A percentile compares a stretch with the other conserved stretches of the same genome.
Evolutionary conservation across 2,113 vertebrate genomes (phyloP).

Genomic region (Cyanoramphus novaezelandiae): DNA sequence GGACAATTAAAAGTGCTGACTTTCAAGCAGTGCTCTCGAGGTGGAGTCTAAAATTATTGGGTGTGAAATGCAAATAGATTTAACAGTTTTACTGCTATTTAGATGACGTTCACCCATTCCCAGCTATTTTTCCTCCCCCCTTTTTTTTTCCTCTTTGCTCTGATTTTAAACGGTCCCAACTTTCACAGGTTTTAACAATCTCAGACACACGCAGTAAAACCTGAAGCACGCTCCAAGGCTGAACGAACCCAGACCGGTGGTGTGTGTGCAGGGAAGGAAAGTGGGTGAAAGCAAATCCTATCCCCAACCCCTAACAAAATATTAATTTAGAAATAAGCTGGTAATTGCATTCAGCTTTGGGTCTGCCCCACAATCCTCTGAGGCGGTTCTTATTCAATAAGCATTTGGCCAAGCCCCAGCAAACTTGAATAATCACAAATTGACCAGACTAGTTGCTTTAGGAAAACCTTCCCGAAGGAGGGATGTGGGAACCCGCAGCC

Average conservation of each 20-base stretch:
- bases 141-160: not conserved
- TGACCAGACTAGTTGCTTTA: not conserved
- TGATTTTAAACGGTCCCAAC: not conserved
- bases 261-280: not conserved
- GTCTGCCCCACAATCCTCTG: slow-evolving; percentile 9
- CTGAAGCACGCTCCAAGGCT: not conserved
- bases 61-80: slow-evolving; percentile 77
- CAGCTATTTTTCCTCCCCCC: not conserved
- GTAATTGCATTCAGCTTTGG: slow-evolving; percentile 34
- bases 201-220: slow-evolving; percentile 18
- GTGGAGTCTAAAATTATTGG: slow-evolving; percentile 68
- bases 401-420: slow-evolving; percentile 22
- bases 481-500: not conserved
- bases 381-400: not conserved
- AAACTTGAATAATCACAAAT: slow-evolving; percentile 1
- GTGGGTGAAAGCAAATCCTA: not conserved
- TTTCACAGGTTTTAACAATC: slow-evolving; percentile 31
- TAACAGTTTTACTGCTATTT: slow-evolving; percentile 69
- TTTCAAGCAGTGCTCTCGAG: slow-evolving; percentile 66
- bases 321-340: slow-evolving; percentile 61
- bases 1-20: slow-evolving; percentile 69
- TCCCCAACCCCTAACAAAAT: slow-evolving; percentile 31
- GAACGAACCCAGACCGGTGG: not conserved
- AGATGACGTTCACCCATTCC: slow-evolving; percentile 46
- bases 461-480: not conserved